Percentiles rank a stretch among this genome's conserved stretches.
These are phyloP conservation scores for Cheilosia vernalis DNA, from an alignment of 2,888 invertebrate genomes.

Conservation along the genomic window DNA sequence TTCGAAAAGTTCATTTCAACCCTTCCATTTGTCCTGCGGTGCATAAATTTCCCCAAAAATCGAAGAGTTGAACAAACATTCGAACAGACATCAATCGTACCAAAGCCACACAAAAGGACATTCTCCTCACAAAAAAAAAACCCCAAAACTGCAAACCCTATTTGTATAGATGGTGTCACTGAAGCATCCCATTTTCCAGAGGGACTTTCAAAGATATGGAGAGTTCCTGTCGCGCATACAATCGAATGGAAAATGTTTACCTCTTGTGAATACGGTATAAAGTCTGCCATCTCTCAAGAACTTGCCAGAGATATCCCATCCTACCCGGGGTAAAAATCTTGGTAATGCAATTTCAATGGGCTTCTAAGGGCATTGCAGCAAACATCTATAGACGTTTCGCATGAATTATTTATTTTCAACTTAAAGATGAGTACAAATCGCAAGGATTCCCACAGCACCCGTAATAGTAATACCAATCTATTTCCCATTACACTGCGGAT, in stretches of 20 bases:
- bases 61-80: constrained; percentile 45
- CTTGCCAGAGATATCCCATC: not conserved
- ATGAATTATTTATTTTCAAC: constrained; percentile 70
- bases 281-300: not conserved
- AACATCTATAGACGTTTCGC: constrained; percentile 17
- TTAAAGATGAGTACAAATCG: constrained; percentile 65
- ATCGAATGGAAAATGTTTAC: constrained; percentile 40
- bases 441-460: constrained; percentile 41
- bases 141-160: not conserved
- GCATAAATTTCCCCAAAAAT: constrained; percentile 33
- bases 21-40: constrained; percentile 31
- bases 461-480: constrained; percentile 64
- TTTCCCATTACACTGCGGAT: constrained; percentile 48
- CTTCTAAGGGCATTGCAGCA: constrained; percentile 17
- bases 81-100: constrained; percentile 41
- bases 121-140: not conserved
- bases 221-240: constrained; percentile 26
- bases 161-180: constrained; percentile 14
- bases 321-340: constrained; percentile 19
- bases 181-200: constrained; percentile 16
- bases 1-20: not conserved
- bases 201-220: constrained; percentile 15
- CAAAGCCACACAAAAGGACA: constrained; percentile 16
- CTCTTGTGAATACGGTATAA: not conserved
- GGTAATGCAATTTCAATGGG: constrained; percentile 66